Evolutionary conservation across 2,888 invertebrate genomes (phyloP).

Genomic region (Criorhina ranunculi): DNA sequence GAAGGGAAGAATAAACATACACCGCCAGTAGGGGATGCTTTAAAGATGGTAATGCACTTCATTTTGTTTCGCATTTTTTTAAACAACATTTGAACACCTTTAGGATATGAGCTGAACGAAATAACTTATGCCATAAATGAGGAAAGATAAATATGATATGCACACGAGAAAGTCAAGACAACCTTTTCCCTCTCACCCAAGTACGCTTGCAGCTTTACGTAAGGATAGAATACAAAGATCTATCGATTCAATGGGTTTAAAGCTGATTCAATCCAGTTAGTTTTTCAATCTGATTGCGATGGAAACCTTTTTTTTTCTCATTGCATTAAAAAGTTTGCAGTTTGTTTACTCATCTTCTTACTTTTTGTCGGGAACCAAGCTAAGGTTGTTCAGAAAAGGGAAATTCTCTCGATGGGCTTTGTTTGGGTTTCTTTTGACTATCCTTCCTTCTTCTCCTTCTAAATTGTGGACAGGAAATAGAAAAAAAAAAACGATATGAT

Average conservation of each 20-base stretch:
- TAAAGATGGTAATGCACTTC: not conserved
- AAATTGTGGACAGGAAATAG: not conserved
- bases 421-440: not conserved
- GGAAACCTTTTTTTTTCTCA: constrained; percentile 2
- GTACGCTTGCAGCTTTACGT: not conserved
- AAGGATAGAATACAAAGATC: not conserved
- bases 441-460: not conserved
- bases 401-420: not conserved
- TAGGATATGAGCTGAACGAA: no score
- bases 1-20: not conserved
- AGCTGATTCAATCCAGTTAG: constrained; percentile 9
- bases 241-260: constrained; percentile 12
- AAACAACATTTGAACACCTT: no score
- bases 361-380: not conserved
- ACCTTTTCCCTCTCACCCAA: not conserved
- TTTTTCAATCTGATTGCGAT: constrained; percentile 10
- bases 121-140: no score
- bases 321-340: constrained; percentile 10
- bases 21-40: not conserved
- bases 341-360: constrained; percentile 12
- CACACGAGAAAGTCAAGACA: not conserved
- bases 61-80: no score
- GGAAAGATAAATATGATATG: no score
- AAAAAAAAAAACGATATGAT: not conserved
- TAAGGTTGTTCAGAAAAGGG: constrained; percentile 4